Evolutionary conservation across 2,888 invertebrate genomes (phyloP), one percentile per base, ranked within the genome.

Genomic region (Microplitis manilae): DNA sequence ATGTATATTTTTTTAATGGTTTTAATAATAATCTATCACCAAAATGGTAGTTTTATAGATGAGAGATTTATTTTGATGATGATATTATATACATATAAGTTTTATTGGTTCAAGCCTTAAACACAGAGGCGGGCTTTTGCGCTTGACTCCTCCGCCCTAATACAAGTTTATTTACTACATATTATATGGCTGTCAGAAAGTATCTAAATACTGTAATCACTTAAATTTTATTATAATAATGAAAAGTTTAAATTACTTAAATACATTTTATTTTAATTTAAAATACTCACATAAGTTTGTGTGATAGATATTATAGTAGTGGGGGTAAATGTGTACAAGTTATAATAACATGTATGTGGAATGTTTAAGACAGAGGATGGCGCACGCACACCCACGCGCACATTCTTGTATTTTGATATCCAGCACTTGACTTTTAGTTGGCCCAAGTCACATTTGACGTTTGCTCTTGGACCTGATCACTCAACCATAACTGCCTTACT

Each of bases 381-480:
- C 91, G 90, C 75, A 79, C 79, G 60, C 67, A 74, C 75, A 71
- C 77, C 70, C 74, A 79, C 76, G 68, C 74, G 41, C 77, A 50
- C 73, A 71, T 81, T 81, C 83, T 81, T 75, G 80, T 78, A 82
- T 83, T 79, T 80, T 80, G 81, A 82, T 76, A 82, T 81, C 85
- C 84, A 85, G 84, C 88, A 88, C 88, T 89, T 88, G 88, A 88
- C 89, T 88, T 85, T 80, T 78, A 73, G 70, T 82, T 83, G 85
- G 84, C 83, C 79, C 83, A 84, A 87, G 86, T 86, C 87, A 86
- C 90, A 90, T 88, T 90, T 87, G 79, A 84, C 85, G 85, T 86
- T 82, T 85, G 87, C 86, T 87, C 88, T 89, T 85, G 88, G 88
- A 85, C 86, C 88, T 84, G 87, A 86, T 83, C 86, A 85, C 85